Percentiles rank a stretch among this genome's conserved stretches.
Evolutionary conservation across 2,113 vertebrate species (phyloP).

Genomic region (Stictonetta naevosa): DNA sequence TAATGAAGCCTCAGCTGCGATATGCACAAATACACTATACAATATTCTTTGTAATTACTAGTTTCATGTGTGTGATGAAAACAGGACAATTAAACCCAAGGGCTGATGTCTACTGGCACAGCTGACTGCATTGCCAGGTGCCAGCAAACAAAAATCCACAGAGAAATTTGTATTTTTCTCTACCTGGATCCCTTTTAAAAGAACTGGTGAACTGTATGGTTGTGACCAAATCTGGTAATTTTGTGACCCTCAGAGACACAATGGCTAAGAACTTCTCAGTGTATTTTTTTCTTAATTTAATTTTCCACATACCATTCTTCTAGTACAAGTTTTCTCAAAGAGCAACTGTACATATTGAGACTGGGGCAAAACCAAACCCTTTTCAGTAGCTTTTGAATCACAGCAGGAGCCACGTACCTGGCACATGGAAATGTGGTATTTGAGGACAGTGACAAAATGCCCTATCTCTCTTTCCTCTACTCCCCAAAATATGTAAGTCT

Average conservation of each 20-base stretch:
- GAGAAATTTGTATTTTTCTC: background rate
- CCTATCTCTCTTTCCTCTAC: background rate
- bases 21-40: constrained; percentile 39
- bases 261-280: background rate
- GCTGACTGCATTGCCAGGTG: background rate
- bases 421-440: background rate
- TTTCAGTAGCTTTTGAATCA: background rate
- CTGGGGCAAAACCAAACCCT: background rate
- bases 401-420: rapidly evolving
- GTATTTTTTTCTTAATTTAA: background rate
- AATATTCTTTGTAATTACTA: constrained; percentile 59
- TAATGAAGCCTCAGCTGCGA: constrained; percentile 24
- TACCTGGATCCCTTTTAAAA: rapidly evolving
- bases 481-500: background rate
- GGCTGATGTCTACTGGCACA: background rate
- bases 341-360: background rate
- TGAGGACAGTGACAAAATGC: background rate
- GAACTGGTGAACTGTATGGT: rapidly evolving
- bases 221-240: background rate
- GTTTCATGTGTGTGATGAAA: constrained; percentile 41
- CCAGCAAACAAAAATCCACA: background rate
- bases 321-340: background rate
- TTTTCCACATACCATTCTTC: background rate
- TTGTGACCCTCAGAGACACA: background rate
- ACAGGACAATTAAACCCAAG: background rate